Evolutionary conservation across 1,140 invertebrate genomes (phyloP), one percentile per base, ranked within the genome.

Genomic region (Reticulitermes speratus): DNA sequence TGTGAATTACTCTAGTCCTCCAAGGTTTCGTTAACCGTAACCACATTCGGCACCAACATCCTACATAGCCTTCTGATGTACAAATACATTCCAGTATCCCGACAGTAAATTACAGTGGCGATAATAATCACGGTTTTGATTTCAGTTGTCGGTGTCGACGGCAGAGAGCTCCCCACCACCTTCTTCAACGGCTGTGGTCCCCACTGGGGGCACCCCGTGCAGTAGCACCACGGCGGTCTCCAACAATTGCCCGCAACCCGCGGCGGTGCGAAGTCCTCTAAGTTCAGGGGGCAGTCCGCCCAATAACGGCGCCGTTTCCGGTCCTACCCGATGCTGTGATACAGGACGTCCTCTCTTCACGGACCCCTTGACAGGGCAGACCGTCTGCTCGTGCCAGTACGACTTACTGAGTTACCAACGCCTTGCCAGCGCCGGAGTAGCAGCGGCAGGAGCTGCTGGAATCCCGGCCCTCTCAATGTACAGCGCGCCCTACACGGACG

Each of bases 361-460:
- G 87, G 97, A 98, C 91, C 97, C 97, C 16, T 93, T 97, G 88
- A 98, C 96, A 81, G 97, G 97, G 32, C 97, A 98, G 91, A 97
- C 96, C 16, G 95, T 98, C 25, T 98, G 97, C 92, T 98, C 97
- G 87, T 98, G 97, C 92, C 97, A 98, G 91, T 93, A 94, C 90
- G 91, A 91, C 87, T 87, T 90, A 82, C 89, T 93, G 48, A 90
- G 90, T 88, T 93, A 93, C 88, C 92, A 92, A 87, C 89, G 92
- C 52, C 90, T 92, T 12, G 91, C 89, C 32, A 83, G 87, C 6
- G 88, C 89, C 23, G 95, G 65, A 0, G 65, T 75, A 25, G 65
- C 65, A 16, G 65, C 65, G 65, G 91, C 95, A 95, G 90, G 89
- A 91, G 9, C 93, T 96, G 87, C 93, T 95, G 88, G 96, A 94